A percentile compares a stretch with the other conserved stretches of the same genome.
Conservation (phyloP, 2,797 vertebrate species). For the Eupleurogrammus muticus region DNA sequence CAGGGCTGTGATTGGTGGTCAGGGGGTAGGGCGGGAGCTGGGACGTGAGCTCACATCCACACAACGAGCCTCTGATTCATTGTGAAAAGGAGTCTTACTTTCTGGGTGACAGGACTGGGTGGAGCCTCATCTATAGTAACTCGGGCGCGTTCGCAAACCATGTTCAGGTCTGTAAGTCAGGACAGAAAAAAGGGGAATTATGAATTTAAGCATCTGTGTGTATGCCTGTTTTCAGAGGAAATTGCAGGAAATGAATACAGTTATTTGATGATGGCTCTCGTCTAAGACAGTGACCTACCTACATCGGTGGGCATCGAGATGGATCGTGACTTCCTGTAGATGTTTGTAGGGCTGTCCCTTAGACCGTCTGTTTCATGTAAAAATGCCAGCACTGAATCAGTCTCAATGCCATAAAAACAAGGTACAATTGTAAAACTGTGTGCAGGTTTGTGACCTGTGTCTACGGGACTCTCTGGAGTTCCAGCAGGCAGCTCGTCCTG, state of each 20-base stretch:
- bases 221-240: conserved; percentile 23
- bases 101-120: conserved; percentile 75
- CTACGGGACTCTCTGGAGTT: conserved; percentile 68
- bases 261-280: conserved; percentile 17
- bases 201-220: neutral
- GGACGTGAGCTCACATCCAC: conserved; percentile 3
- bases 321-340: conserved; percentile 73
- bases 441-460: conserved; percentile 78
- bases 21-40: conserved; percentile 3
- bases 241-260: conserved; percentile 20
- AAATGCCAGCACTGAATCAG: conserved; percentile 32
- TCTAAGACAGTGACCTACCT: conserved; percentile 66
- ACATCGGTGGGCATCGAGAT: conserved; percentile 75
- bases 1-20: no score
- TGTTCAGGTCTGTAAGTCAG: conserved; percentile 82
- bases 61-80: neutral
- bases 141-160: conserved; percentile 87
- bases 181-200: conserved; percentile 8
- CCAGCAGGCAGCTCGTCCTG: conserved; percentile 85
- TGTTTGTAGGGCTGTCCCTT: conserved; percentile 68
- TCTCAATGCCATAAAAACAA: conserved; percentile 6
- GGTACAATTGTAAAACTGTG: neutral
- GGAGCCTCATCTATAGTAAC: conserved; percentile 83
- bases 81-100: conserved; percentile 78
- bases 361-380: conserved; percentile 68